Percentiles rank a stretch among this genome's conserved stretches.
phyloP scores from a whole-genome alignment of 23 tunicate genomes.

The Diplosoma virens region DNA sequence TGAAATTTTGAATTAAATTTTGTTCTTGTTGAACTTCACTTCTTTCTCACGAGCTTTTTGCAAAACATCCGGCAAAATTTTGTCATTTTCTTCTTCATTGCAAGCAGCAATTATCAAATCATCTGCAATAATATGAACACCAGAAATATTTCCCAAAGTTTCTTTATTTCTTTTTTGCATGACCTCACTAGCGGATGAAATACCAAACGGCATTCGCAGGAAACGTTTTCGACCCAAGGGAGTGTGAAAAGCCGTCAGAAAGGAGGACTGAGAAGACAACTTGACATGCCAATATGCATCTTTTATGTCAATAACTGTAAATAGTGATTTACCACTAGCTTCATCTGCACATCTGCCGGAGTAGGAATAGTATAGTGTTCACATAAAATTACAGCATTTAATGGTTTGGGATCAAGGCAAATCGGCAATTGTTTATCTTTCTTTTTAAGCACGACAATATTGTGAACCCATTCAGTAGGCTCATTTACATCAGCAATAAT shows the following conservation, averaged over 20 bases:
- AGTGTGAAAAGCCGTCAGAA: conserved; percentile 27
- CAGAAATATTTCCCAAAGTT: conserved; percentile 16
- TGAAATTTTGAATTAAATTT: conserved; percentile 16
- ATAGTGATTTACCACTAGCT: conserved; percentile 7
- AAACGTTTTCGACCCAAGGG: conserved; percentile 39
- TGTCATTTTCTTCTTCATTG: conserved; percentile 9
- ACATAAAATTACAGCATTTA: no score
- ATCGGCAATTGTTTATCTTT: no score
- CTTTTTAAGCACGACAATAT: no score
- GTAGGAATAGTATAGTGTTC: background rate
- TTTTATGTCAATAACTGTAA: conserved; percentile 39
- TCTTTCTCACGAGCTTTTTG: conserved; percentile 11
- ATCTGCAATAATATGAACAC: conserved; percentile 29
- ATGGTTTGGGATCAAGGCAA: no score
- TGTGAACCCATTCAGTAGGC: no score
- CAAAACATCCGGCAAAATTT: background rate
- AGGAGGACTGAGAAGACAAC: conserved; percentile 24
- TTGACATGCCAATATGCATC: conserved; percentile 47
- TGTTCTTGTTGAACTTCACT: conserved; percentile 5
- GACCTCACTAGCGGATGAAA: conserved; percentile 27
- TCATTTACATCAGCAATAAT: no score
- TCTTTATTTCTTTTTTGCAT: conserved; percentile 33
- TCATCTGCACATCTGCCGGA: background rate
- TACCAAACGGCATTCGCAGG: conserved; percentile 35
- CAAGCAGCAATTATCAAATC: conserved; percentile 15